Evolutionary conservation across 2,888 invertebrate species (phyloP), one percentile per base, ranked within the genome.

Genomic region (Pseudococcus longispinus): DNA sequence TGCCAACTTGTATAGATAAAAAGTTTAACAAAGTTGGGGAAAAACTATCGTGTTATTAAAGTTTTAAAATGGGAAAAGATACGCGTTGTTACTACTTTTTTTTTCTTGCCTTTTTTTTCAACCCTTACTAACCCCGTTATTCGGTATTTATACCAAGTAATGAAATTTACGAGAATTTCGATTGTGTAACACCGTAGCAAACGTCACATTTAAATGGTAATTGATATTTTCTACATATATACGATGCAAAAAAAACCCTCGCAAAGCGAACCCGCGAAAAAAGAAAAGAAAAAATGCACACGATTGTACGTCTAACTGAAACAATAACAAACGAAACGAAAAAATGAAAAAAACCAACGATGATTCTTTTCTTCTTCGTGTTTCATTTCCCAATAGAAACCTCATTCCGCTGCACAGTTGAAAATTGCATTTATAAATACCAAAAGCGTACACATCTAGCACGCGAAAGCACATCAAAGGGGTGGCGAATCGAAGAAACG

Each of bases 361-460:
- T 55, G 11, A 11, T 60, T 60, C 11, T 60, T 60, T 23, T 60
- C 60, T 51, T 18, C n/a, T 60, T 1, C 15, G 20, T 60, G 5
- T 60, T 60, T 60, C 23, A 23, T 23, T 20, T 60, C 60, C 23
- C 60, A 23, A 23, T 8, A n/a, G 51, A 60, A 60, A 60, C 8
- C 60, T 20, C 15, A 60, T 60, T 23, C 60, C 9, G 9, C 23
- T 8, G 5, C 20, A 13, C 13, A 15, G 70, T 29, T 70, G 70
- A 70, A 29, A 70, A 70, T 70, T 70, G 29, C 70, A 70, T 70
- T 70, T 29, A 70, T 70, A 70, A 70, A 70, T 70, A 70, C 70
- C 70, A 15, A 70, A 70, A 37, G 37, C 37, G 37, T 37, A 37
- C 37, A 18, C 15, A 70, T 15, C 26, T 20, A 55, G n/a, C 6